Base-by-base conservation (phyloP, 2,888 invertebrate genomes). In the Diadegma fenestrale region DNA sequence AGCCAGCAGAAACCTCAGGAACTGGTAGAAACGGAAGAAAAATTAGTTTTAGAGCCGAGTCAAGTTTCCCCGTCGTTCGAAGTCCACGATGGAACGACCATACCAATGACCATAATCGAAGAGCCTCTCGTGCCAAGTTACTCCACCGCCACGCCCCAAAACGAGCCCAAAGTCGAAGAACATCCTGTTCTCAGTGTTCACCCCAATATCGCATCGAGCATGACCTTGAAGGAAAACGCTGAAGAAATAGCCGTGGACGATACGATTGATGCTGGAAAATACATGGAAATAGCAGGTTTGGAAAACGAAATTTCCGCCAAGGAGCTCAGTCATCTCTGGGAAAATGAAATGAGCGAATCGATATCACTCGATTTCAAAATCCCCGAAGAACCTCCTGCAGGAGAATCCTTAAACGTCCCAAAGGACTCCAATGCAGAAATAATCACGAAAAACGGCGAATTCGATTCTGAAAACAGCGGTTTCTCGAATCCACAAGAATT, bases 31-130 rank as follows among this genome's bases (percentile, higher is more conserved):
- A 12, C 17, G 12, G 7, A 26, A 45, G 30, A 68, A 43, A 33
- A 45, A 26, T 26, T 48, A 17, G 19, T 51, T 43, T 72, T 75
- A 10, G 78, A 73, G 63, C 72, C 69, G 19, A 73, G 75, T 33
- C 76, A 71, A 68, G 83, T 87, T n/a, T 85, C 86, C 7, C 88
- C 90, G 12, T 83, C 90, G 2, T 90, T 90, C 73, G 94, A 95
- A 87, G 94, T 97, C 37, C 94, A 97, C 87, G 97, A 97, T 92
- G 97, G 97, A 17, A 97, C 97, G 14, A 96, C 95, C 30, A 94
- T 97, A 88, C 82, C 88, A 37, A 82, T 87, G 12, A 68, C 81
- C 14, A 54, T 77, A 10, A 85, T 88, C 48, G 89, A 89, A 22
- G 73, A 80, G 37, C 45, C 82, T 0, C 37, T 43, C 12, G 82